Conservation (phyloP, 2,797 vertebrate species). For the Brotula barbata region DNA sequence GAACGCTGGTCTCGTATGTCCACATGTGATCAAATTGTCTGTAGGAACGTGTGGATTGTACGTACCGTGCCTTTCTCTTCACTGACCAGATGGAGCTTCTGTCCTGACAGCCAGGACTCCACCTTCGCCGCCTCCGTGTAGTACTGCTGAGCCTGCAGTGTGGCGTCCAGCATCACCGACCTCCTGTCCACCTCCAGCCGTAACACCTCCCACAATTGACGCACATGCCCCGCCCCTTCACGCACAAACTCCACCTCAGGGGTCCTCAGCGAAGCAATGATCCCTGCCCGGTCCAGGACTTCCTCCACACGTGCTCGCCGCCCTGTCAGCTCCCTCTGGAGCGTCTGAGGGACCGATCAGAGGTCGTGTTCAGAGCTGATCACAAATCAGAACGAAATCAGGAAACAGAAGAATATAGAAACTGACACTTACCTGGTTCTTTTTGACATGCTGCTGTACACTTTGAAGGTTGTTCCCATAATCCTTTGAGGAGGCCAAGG, state of each 20-base stretch:
- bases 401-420: too few relatives aligned
- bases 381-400: neutral
- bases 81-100: conserved; percentile 90
- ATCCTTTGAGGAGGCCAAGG: conserved; percentile 87
- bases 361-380: conserved; percentile 10
- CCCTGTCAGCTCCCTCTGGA: conserved; percentile 91
- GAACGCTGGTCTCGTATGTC: neutral
- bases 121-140: conserved; percentile 87
- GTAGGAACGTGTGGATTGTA: neutral
- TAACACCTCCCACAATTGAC: conserved; percentile 87
- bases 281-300: conserved; percentile 80
- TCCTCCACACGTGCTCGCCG: conserved; percentile 88
- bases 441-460: conserved; percentile 90
- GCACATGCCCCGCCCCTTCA: conserved; percentile 81
- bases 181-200: conserved; percentile 83
- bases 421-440: conserved; percentile 83
- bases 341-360: conserved; percentile 73
- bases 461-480: conserved; percentile 89
- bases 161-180: conserved; percentile 81
- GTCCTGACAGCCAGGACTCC: conserved; percentile 92
- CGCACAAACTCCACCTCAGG: conserved; percentile 83
- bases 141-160: conserved; percentile 88
- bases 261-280: conserved; percentile 79
- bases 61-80: conserved; percentile 90
- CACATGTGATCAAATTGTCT: neutral